These are phyloP conservation scores for Pterophyllum scalare DNA, from an alignment of 2,113 vertebrate species.

Conservation along the genomic window DNA sequence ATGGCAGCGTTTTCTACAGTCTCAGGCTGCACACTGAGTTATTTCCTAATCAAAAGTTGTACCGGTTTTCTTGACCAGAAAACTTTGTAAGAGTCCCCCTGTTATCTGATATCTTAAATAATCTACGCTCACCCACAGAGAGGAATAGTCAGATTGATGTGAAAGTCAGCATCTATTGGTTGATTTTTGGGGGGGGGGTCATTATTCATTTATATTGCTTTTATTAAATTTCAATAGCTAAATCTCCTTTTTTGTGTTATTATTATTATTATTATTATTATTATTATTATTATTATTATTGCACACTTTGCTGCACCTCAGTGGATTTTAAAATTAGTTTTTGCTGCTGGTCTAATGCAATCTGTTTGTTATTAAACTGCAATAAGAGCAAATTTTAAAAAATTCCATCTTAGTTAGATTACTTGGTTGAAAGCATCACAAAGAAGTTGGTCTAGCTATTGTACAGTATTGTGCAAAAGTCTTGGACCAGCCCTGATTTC, in stretches of 20 bases:
- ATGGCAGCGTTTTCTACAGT: neutral
- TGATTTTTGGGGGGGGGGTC: neutral
- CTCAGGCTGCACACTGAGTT: neutral
- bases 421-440: no score
- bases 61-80: neutral
- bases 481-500: no score
- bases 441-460: no score
- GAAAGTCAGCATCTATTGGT: neutral
- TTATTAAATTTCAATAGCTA: no score
- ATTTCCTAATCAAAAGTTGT: conserved; percentile 5
- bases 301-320: neutral
- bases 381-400: no score
- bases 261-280: no score
- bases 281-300: no score
- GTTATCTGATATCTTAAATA: neutral
- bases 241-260: no score
- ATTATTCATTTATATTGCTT: neutral
- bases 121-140: neutral
- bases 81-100: neutral
- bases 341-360: neutral
- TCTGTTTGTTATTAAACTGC: neutral
- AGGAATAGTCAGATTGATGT: neutral
- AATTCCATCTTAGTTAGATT: no score
- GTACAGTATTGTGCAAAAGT: no score
- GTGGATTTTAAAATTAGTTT: neutral